Conservation (phyloP, 1,140 invertebrate genomes). For the Drosophila pseudoobscura region DNA sequence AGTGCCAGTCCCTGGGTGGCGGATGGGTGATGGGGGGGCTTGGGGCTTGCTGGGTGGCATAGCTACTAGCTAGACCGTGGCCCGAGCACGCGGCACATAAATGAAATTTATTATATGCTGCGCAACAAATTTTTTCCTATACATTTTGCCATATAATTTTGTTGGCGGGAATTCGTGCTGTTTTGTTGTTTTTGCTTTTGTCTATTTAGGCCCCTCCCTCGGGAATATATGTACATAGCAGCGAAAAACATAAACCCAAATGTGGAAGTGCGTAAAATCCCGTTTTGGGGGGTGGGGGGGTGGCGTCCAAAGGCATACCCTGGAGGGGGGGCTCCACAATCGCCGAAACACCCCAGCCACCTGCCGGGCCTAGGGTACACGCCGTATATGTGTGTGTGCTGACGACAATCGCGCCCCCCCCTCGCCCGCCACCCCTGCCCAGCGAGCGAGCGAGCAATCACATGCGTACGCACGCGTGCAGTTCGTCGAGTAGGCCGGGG, state of each 20-base stretch:
- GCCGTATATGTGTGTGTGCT: conserved; percentile 21
- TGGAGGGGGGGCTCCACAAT: background rate
- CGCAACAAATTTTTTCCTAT: conserved; percentile 50
- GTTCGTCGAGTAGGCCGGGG: background rate
- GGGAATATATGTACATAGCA: conserved; percentile 32
- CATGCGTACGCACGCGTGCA: conserved; percentile 58
- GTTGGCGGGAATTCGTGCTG: conserved; percentile 30
- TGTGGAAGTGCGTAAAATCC: conserved; percentile 24
- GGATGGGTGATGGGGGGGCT: too few relatives aligned
- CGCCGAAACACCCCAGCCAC: background rate
- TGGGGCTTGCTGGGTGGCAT: background rate
- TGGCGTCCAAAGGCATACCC: background rate
- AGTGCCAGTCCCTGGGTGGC: too few relatives aligned
- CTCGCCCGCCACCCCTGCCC: background rate
- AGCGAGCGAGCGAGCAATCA: conserved; percentile 20
- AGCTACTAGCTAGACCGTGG: conserved; percentile 6
- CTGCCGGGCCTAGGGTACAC: background rate
- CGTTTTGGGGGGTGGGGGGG: too few relatives aligned
- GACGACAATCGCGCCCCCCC: conserved; percentile 38
- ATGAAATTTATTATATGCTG: conserved; percentile 65
- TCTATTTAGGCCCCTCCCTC: conserved; percentile 47
- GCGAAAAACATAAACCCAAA: conserved; percentile 1
- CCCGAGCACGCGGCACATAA: conserved; percentile 55
- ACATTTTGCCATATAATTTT: conserved; percentile 48
- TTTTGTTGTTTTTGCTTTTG: conserved; percentile 23